Conservation (phyloP, 2,888 invertebrate species). For the Podabrus alpinus region DNA sequence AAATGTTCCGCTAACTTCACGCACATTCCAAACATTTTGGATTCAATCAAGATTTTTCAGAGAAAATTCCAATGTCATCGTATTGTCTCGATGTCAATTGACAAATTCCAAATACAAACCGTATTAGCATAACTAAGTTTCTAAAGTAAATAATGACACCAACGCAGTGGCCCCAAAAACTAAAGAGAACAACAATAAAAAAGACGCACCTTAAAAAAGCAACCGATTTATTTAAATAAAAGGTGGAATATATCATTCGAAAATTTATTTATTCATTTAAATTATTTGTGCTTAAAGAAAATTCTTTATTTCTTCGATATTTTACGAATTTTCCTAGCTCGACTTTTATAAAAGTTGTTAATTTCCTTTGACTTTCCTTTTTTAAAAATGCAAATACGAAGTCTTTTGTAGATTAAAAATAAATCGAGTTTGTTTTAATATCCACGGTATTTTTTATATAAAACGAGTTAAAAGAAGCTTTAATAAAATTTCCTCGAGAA, state of each 20-base stretch:
- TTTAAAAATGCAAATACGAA: background rate
- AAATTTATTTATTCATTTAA: background rate
- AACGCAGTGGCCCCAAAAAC: slow-evolving; percentile 7
- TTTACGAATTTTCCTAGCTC: background rate
- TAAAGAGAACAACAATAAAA: background rate
- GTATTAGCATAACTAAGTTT: background rate
- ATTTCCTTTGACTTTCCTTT: background rate
- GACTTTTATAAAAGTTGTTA: background rate
- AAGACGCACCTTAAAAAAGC: slow-evolving; percentile 1
- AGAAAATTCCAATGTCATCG: background rate
- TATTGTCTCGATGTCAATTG: background rate
- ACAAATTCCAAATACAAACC: background rate
- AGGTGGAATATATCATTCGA: background rate
- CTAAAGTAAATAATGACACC: slow-evolving; percentile 11
- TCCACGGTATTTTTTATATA: background rate
- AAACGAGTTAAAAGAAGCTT: background rate
- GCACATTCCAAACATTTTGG: background rate
- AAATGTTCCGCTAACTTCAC: no score
- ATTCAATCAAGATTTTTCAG: background rate
- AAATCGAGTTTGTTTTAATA: background rate
- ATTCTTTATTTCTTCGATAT: background rate
- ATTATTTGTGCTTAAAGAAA: background rate
- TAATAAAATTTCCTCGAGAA: background rate
- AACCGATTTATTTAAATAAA: background rate
- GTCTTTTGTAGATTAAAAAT: background rate